These are phyloP conservation scores for Perca flavescens DNA, from an alignment of 2,113 vertebrate genomes.

Conservation along the genomic window DNA sequence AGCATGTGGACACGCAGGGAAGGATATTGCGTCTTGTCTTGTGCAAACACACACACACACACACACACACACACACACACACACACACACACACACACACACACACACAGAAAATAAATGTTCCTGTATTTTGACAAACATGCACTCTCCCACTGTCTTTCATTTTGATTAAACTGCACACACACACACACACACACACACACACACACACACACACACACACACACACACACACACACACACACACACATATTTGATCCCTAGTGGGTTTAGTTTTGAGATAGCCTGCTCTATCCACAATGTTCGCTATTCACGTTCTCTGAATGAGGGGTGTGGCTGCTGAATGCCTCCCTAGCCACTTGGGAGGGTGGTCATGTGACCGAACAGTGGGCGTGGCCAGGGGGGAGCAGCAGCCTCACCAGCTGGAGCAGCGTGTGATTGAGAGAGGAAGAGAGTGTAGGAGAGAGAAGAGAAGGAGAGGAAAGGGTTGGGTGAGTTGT, in stretches of 20 bases:
- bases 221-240: constrained; percentile 23
- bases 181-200: constrained; percentile 35
- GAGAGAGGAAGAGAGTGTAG: constrained; percentile 72
- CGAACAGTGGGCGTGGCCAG: constrained; percentile 72
- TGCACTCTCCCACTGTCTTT: background rate
- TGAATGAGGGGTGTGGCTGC: constrained; percentile 82
- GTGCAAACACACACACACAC: constrained; percentile 18
- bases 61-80: constrained; percentile 17
- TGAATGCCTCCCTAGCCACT: constrained; percentile 69
- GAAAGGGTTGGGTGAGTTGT: constrained; percentile 81
- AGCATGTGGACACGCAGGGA: constrained; percentile 51
- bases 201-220: constrained; percentile 36
- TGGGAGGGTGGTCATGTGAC: constrained; percentile 79
- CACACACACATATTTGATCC: constrained; percentile 25
- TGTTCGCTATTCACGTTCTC: constrained; percentile 74
- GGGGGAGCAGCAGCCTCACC: constrained; percentile 64
- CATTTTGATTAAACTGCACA: constrained; percentile 19
- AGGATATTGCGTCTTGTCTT: constrained; percentile 31
- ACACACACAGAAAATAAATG: constrained; percentile 10
- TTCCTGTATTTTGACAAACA: background rate
- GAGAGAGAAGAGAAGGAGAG: constrained; percentile 61
- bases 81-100: background rate
- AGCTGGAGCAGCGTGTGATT: constrained; percentile 81
- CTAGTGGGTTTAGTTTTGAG: constrained; percentile 8
- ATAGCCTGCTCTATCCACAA: constrained; percentile 42